Evolutionary conservation across 2,888 invertebrate genomes (phyloP), one percentile per base, ranked within the genome.

Genomic region (Folsomia candida): DNA sequence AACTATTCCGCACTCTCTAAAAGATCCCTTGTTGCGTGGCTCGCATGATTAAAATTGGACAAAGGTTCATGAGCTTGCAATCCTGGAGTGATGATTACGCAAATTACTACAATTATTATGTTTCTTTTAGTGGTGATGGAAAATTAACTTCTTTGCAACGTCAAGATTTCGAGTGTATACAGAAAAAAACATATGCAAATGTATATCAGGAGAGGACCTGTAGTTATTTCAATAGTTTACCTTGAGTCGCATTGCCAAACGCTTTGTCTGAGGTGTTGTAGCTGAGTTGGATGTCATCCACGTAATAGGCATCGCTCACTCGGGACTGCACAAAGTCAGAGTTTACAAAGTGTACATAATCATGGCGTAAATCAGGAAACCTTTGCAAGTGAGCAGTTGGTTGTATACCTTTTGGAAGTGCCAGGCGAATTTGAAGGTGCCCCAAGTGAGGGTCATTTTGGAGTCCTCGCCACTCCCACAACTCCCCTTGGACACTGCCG

Each of bases 301-400:
- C 89, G 82, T 92, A 94, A 94, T 94, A 95, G 78, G 91, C 87
- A 81, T 94, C 93, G 4, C 93, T 93, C 2, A 93, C 93, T 27
- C 92, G 91, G 1, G 93, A 92, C 92, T 93, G 82, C 37, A 85
- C 85, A 66, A 65, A 68, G 37, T 18, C 22, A 67, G 24, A 59
- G 22, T 9, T 57, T n/a, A n/a, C n/a, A n/a, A n/a, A n/a, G n/a
- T n/a, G n/a, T 14, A 18, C 51, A 18, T 51, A 18, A 51, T 51
- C 11, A 51, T 51, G n/a, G n/a, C n/a, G n/a, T n/a, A n/a, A n/a
- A n/a, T n/a, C n/a, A n/a, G n/a, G n/a, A n/a, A 57, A 57, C 20
- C 20, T 14, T 57, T 57, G n/a, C 18, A 47, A 47, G 47, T 47
- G 47, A 47, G 9, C 47, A 25, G 26, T 60, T 24, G 22, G 11